phyloP scores from a whole-genome alignment of 2,797 vertebrate species.

The Lagocephalus sceleratus region DNA sequence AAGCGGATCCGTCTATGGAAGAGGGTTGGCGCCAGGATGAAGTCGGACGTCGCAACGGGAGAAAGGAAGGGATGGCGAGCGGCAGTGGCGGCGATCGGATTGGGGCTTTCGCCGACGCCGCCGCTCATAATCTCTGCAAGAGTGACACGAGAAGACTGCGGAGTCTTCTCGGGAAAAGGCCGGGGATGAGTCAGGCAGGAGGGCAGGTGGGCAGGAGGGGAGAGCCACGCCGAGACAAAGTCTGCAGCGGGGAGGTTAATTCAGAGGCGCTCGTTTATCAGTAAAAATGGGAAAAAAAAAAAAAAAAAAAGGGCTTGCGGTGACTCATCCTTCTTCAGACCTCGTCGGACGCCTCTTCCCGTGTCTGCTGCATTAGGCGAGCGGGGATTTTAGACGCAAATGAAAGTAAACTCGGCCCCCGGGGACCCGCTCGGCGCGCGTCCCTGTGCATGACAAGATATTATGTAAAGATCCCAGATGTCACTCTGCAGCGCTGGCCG shows the following conservation, averaged over 20 bases:
- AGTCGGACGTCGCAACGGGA: too few species aligned
- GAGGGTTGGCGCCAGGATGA: too few species aligned
- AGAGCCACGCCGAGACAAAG: slow-evolving; percentile 35
- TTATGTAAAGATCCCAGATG: slow-evolving; percentile 25
- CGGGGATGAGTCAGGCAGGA: slow-evolving; percentile 44
- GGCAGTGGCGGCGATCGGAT: slow-evolving; percentile 27
- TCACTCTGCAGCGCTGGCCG: background rate
- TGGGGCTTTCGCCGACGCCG: slow-evolving; percentile 54
- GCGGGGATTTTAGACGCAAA: slow-evolving; percentile 14
- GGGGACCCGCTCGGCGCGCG: slow-evolving; percentile 9
- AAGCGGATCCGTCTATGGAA: too few species aligned
- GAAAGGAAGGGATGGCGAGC: too few species aligned
- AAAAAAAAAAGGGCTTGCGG: too few species aligned
- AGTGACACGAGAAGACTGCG: background rate
- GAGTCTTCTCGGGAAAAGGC: background rate
- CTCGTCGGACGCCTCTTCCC: background rate
- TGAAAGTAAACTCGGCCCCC: slow-evolving; percentile 16
- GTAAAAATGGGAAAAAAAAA: too few species aligned
- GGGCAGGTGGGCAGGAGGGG: slow-evolving; percentile 8
- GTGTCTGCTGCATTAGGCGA: slow-evolving; percentile 10
- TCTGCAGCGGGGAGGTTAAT: slow-evolving; percentile 30
- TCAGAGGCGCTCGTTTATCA: background rate
- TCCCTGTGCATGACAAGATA: slow-evolving; percentile 2
- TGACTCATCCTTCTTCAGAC: slow-evolving; percentile 7
- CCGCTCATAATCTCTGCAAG: slow-evolving; percentile 6